Conservation (phyloP, 2,888 invertebrate species). For the Dinocampus coccinellae region DNA sequence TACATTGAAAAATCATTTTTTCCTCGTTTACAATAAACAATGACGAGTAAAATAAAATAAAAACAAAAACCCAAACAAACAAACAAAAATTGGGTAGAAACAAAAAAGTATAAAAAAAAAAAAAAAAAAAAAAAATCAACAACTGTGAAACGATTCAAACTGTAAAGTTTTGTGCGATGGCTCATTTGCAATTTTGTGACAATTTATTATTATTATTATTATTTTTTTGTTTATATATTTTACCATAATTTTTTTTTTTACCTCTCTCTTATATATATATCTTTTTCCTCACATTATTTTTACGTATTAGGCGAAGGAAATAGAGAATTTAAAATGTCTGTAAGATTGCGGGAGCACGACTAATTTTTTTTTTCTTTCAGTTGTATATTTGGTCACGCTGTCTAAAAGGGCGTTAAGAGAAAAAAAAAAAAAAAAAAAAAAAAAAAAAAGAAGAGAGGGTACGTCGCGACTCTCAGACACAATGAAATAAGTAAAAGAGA, state of each 20-base stretch:
- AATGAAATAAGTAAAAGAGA: too few species aligned
- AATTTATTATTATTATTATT: neutral
- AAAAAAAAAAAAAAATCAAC: neutral
- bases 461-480: slow-evolving; percentile 31
- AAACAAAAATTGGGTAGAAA: neutral
- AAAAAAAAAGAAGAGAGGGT: too few species aligned
- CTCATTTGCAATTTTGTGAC: slow-evolving; percentile 1
- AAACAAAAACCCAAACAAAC: neutral
- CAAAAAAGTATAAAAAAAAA: neutral
- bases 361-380: slow-evolving; percentile 29
- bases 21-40: neutral
- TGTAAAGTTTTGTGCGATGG: neutral
- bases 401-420: slow-evolving; percentile 24
- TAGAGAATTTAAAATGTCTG: slow-evolving; percentile 1
- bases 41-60: neutral
- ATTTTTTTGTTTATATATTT: neutral
- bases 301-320: neutral
- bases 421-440: too few species aligned
- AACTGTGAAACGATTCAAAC: neutral
- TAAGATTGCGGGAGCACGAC: slow-evolving; percentile 16
- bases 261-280: neutral
- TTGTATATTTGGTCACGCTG: slow-evolving; percentile 40
- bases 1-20: neutral
- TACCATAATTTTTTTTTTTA: slow-evolving; percentile 1
- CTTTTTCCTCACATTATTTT: slow-evolving; percentile 1